phyloP scores from a whole-genome alignment of 2,888 invertebrate genomes.

The Euzophera pinguis region DNA sequence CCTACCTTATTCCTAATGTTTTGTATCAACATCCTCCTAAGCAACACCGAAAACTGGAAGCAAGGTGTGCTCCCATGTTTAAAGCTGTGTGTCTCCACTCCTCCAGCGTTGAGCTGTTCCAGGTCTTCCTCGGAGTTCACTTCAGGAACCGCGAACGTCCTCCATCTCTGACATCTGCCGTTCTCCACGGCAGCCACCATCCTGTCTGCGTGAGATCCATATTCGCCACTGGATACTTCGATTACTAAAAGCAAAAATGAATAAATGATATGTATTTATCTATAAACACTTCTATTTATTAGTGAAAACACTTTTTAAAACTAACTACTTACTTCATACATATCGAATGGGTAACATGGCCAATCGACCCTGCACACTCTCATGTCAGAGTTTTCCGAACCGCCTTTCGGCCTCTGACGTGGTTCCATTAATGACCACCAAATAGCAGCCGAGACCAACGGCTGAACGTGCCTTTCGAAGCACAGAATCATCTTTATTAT shows the following conservation, averaged over 20 bases:
- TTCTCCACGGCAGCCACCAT: constrained; percentile 86
- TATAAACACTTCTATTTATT: too few relatives aligned
- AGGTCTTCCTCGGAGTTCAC: constrained; percentile 47
- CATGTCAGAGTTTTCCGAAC: too few relatives aligned
- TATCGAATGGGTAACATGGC: too few relatives aligned
- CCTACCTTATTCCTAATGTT: constrained; percentile 85
- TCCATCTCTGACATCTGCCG: constrained; percentile 80
- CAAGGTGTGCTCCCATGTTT: constrained; percentile 80
- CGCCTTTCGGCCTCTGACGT: too few relatives aligned
- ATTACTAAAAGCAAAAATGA: constrained; percentile 82
- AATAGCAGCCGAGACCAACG: too few relatives aligned
- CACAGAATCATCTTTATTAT: too few relatives aligned
- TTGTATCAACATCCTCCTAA: constrained; percentile 86
- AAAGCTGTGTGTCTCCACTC: constrained; percentile 69
- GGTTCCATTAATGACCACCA: too few relatives aligned
- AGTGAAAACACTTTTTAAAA: too few relatives aligned
- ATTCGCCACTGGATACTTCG: constrained; percentile 90
- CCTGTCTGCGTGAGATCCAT: constrained; percentile 84
- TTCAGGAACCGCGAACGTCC: constrained; percentile 45
- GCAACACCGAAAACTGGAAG: constrained; percentile 84
- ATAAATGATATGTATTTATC: too few relatives aligned
- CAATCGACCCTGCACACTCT: too few relatives aligned
- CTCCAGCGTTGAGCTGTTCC: constrained; percentile 63
- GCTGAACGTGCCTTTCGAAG: too few relatives aligned
- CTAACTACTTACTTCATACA: too few relatives aligned